Base-by-base conservation (phyloP, 2,888 invertebrate genomes). In the Dolichopus griseipennis region DNA sequence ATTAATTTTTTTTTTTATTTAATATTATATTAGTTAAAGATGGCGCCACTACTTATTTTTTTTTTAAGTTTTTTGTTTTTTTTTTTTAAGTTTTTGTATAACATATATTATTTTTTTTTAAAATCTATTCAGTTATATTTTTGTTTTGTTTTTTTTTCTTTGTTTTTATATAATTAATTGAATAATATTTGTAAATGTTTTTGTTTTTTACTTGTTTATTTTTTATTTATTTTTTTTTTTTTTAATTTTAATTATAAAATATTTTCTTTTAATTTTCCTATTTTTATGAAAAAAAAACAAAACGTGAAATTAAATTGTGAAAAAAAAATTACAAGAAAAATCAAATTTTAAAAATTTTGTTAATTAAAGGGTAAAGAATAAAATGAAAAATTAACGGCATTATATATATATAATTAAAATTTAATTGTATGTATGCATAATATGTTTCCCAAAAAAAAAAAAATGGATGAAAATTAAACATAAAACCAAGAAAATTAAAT, bases 211-310 rank as follows among this genome's bases (percentile, higher is more conserved):
- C 27, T 27, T 27, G 27, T 27, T 27, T 27, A 27, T 27, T 27
- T 27, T n/a, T n/a, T n/a, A n/a, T n/a, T n/a, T 27, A 52, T 52
- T 18, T 52, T 52, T 52, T 52, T 52, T 52, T 7, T 52, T 12
- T 52, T n/a, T 18, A 12, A 52, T 52, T 52, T 52, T 12, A 52
- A 52, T 52, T 52, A 52, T 52, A 52, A 52, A 52, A 52, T 52
- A 52, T 52, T 52, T 52, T 52, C 52, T 52, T 52, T 52, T 52
- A n/a, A 52, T 52, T 52, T 52, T 52, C 52, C 52, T 52, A 15
- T 52, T 27, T 27, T 27, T 27, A 27, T 27, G 2, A 27, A 4
- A 4, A 27, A 27, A 27, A 27, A 27, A 27, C 27, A 27, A 27
- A n/a, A n/a, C n/a, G n/a, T n/a, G n/a, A n/a, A n/a, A 27, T 27